phyloP scores from a whole-genome alignment of 1,140 invertebrate species.

The Scaptomyza pallida region DNA sequence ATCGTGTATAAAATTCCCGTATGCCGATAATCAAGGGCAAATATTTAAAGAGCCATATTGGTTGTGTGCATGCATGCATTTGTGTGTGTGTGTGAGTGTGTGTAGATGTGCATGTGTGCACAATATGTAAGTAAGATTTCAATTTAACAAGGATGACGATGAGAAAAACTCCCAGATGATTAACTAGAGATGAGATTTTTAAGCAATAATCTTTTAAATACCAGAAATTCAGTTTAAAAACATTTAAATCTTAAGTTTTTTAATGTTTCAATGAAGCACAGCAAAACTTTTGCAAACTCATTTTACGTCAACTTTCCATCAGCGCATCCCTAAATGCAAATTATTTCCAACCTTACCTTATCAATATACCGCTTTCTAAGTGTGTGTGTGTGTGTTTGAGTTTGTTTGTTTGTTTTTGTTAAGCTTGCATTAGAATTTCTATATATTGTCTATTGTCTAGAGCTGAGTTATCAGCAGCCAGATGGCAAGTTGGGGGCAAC shows the following conservation, averaged over 20 bases:
- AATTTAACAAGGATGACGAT: background rate
- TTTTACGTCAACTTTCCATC: background rate
- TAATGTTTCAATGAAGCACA: too few species aligned
- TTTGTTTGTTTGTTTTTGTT: background rate
- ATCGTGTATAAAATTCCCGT: conserved; percentile 50
- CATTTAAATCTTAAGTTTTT: too few species aligned
- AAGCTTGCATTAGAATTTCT: conserved; percentile 8
- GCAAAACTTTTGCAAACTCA: too few species aligned
- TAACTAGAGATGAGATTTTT: background rate
- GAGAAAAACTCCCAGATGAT: conserved; percentile 1
- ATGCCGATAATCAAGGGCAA: conserved; percentile 78
- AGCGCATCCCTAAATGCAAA: conserved; percentile 3
- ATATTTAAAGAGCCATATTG: conserved; percentile 73
- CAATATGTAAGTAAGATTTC: conserved; percentile 45
- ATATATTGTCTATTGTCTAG: conserved; percentile 25
- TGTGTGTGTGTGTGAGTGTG: conserved; percentile 38
- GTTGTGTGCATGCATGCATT: background rate
- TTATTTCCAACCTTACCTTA: background rate
- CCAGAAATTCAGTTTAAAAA: too few species aligned
- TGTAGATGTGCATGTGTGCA: conserved; percentile 35
- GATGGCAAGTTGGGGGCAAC: conserved; percentile 11
- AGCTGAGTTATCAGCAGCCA: conserved; percentile 24
- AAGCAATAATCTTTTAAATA: too few species aligned
- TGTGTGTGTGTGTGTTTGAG: background rate
- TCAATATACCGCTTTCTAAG: conserved; percentile 7